Evolutionary conservation across 2,797 vertebrate genomes (phyloP), one percentile per base, ranked within the genome.

Genomic region (Peromyscus nudipes): DNA sequence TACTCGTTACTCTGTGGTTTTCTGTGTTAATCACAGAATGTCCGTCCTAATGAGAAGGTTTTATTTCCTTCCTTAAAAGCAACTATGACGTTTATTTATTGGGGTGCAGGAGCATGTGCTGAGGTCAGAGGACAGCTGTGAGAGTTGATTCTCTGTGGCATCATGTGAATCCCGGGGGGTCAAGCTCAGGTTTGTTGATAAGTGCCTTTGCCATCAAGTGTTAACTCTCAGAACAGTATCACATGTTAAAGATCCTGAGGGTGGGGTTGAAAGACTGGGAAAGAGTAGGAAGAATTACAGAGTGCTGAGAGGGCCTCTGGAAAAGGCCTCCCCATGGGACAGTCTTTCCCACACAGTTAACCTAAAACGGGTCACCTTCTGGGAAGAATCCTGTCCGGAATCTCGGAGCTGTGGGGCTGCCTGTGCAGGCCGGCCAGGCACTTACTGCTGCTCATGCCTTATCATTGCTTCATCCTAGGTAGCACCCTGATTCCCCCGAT

Each of bases 141-240:
- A 62, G 73, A 43, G 21, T 52, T 52, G 43, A 49, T 67, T 57
- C 31, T 23, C 21, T n/a, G 19, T 85, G 49, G 31, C 17, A 17
- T 21, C 64, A 1, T 21, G n/a, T 57, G 52, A 40, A 29, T 43
- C 43, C 31, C 13, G 17, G 83, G 43, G 43, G 64, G 6, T 34
- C n/a, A 17, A 40, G 57, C 49, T 52, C n/a, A 11, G 85, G 34
- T 23, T 55, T 17, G 65, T 40, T 12, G 40, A 65, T 34, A 29
- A 19, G 17, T 2, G 1, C 19, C 83, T 86, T 69, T n/a, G 31
- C 43, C 64, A 62, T 37, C 65, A 64, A 94, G 21, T 79, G 34
- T 69, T 91, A 65, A 91, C 81, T 92, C 96, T 87, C 92, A 83
- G n/a, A 79, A 91, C 27, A 96, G 12, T 83, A 29, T 62, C 29